phyloP scores from a whole-genome alignment of 2,113 vertebrate genomes.

The Mustela lutreola region DNA sequence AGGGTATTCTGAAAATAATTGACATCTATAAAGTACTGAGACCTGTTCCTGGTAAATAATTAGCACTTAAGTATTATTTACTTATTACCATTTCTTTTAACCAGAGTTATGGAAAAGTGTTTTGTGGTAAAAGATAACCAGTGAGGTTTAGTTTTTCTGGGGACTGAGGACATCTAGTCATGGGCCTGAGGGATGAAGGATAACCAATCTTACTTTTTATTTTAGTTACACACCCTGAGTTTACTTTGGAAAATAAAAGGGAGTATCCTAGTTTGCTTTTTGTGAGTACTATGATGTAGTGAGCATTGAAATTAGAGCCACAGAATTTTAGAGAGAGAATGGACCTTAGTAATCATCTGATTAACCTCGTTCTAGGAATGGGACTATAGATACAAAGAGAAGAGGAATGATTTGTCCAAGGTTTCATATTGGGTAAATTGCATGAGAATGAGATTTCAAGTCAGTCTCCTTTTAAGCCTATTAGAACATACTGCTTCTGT shows the following conservation, averaged over 20 bases:
- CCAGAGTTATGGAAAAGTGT: not conserved
- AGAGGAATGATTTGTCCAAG: not conserved
- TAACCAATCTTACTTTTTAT: not conserved
- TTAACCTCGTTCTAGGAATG: not conserved
- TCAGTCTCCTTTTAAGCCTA: not conserved
- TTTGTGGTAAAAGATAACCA: not conserved
- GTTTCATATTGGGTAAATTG: not conserved
- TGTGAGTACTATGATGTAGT: not conserved
- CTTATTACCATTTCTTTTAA: not conserved
- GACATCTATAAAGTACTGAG: not conserved
- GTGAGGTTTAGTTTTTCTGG: not conserved
- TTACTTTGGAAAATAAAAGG: not conserved
- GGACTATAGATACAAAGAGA: not conserved
- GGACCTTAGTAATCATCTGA: not conserved
- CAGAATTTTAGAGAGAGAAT: not conserved
- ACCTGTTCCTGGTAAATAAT: not conserved
- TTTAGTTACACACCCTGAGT: not conserved
- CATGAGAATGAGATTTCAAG: not conserved
- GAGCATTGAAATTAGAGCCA: not conserved
- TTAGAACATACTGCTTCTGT: not conserved
- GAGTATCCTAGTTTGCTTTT: not conserved
- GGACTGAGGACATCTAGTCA: not conserved
- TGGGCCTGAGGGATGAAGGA: not conserved
- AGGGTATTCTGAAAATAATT: conserved; percentile 25
- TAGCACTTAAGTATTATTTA: not conserved